Percentiles rank a stretch among this genome's conserved stretches.
phyloP scores from a whole-genome alignment of 2,888 invertebrate genomes.

The Euclidia mi region DNA sequence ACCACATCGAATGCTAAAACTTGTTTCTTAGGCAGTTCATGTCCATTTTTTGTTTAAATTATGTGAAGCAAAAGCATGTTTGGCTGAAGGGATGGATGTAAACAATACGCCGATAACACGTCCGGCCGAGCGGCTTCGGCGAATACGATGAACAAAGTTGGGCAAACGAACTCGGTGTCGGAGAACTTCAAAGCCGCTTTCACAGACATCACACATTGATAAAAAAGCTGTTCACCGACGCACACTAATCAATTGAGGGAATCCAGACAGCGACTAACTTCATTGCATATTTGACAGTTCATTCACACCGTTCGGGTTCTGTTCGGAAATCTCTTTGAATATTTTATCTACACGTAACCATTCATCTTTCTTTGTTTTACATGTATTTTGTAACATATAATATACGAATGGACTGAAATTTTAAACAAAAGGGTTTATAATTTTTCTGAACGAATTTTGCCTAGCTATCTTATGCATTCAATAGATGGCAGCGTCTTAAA shows the following conservation, averaged over 20 bases:
- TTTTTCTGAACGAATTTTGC: too few relatives aligned
- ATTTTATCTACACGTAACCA: too few relatives aligned
- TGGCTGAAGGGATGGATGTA: slow-evolving; percentile 61
- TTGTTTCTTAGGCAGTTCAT: slow-evolving; percentile 41
- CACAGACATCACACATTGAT: slow-evolving; percentile 72
- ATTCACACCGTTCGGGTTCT: slow-evolving; percentile 73
- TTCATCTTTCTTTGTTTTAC: background rate
- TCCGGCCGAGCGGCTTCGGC: slow-evolving; percentile 56
- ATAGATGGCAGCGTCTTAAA: slow-evolving; percentile 17
- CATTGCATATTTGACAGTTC: slow-evolving; percentile 84
- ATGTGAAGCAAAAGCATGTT: slow-evolving; percentile 63
- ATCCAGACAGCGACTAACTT: slow-evolving; percentile 83
- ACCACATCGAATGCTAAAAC: slow-evolving; percentile 51
- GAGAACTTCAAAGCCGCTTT: slow-evolving; percentile 73
- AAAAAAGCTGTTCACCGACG: slow-evolving; percentile 54
- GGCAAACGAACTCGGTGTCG: slow-evolving; percentile 50
- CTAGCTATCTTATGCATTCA: too few relatives aligned
- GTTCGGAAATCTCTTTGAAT: slow-evolving; percentile 64
- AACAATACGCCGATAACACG: slow-evolving; percentile 57
- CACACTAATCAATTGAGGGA: slow-evolving; percentile 58
- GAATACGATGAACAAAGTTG: slow-evolving; percentile 62
- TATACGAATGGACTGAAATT: too few relatives aligned
- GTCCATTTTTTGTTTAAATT: slow-evolving; percentile 69
- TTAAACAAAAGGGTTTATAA: background rate
- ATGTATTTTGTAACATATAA: too few relatives aligned